Evolutionary conservation across 2,113 vertebrate genomes (phyloP).

Genomic region (Monopterus albus): DNA sequence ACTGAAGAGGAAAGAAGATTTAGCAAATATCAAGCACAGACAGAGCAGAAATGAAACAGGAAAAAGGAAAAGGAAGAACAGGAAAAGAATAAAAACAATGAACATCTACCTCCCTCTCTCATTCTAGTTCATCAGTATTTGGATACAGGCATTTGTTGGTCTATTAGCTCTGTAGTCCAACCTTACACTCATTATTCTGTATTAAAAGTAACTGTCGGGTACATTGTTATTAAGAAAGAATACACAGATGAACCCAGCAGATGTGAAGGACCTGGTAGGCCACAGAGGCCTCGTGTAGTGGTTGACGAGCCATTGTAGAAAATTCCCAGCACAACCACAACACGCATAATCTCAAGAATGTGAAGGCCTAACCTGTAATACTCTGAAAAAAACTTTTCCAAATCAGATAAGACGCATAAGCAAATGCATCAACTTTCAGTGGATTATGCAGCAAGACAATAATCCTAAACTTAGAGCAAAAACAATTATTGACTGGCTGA

Average conservation of each 20-base stretch:
- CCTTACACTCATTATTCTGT: too few species aligned
- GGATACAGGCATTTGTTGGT: background rate
- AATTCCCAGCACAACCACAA: too few species aligned
- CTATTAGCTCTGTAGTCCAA: background rate
- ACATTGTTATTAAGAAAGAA: background rate
- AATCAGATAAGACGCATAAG: background rate
- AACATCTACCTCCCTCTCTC: slow-evolving; percentile 10
- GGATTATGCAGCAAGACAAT: background rate
- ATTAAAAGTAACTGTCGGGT: background rate
- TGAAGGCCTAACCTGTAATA: too few species aligned
- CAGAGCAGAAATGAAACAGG: slow-evolving; percentile 9
- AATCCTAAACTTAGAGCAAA: background rate
- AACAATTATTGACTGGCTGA: too few species aligned
- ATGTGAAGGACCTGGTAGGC: background rate
- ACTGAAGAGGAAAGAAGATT: slow-evolving; percentile 56
- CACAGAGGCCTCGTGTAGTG: background rate
- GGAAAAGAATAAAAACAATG: background rate
- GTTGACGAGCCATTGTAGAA: too few species aligned
- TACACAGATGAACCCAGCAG: background rate
- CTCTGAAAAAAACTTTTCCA: too few species aligned
- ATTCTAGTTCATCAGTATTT: background rate
- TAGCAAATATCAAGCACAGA: slow-evolving; percentile 1
- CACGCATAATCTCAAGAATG: too few species aligned
- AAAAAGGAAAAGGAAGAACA: slow-evolving; percentile 24
- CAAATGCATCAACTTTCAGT: background rate